A percentile compares a stretch with the other conserved stretches of the same genome.
Evolutionary conservation across 2,113 vertebrate genomes (phyloP).

Genomic region (Cinclus cinclus): DNA sequence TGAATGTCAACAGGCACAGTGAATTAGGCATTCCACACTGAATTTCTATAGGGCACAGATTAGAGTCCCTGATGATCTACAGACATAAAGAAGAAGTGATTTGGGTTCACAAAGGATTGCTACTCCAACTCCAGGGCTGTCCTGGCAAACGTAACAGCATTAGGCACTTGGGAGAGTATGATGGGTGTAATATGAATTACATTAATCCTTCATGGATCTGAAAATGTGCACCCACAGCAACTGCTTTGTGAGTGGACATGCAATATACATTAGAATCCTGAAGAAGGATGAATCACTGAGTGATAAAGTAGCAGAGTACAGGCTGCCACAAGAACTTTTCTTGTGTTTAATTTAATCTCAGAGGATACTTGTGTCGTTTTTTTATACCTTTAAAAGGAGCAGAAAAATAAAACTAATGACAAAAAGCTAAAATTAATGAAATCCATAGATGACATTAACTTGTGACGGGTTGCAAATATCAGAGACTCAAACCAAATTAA

Average conservation of each 20-base stretch:
- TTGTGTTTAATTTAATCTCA: neutral
- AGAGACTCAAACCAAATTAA: neutral
- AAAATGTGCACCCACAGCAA: neutral
- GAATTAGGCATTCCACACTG: neutral
- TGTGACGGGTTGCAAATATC: neutral
- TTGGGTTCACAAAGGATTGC: neutral
- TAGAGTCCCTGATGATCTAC: neutral
- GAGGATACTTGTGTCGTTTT: neutral
- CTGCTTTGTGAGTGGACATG: neutral
- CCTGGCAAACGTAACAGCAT: neutral
- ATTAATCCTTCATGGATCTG: neutral
- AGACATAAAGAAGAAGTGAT: neutral
- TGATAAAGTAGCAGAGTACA: neutral
- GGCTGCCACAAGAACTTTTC: neutral
- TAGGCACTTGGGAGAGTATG: neutral
- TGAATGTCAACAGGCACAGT: neutral
- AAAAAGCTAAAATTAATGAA: neutral
- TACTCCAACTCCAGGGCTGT: neutral
- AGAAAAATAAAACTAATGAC: neutral
- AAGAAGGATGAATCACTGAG: neutral
- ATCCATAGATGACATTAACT: neutral
- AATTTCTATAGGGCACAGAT: neutral
- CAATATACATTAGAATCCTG: neutral
- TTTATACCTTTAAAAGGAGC: neutral
- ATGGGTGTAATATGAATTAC: neutral